phyloP scores from a whole-genome alignment of 1,140 invertebrate genomes.

The Chelonus insularis region DNA sequence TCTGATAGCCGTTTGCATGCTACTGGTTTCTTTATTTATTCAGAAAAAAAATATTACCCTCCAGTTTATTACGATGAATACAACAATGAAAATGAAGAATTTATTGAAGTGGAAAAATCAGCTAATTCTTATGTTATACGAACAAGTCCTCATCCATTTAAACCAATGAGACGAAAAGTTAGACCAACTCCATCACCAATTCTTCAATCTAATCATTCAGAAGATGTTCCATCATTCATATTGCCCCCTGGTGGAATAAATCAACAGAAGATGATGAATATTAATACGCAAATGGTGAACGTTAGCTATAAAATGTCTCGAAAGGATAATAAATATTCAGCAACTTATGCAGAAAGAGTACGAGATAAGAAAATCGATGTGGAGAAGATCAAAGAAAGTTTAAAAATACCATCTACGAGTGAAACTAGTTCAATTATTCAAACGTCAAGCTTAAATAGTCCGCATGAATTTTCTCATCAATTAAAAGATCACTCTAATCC shows the following conservation, averaged over 20 bases:
- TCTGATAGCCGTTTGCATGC: conserved; percentile 4
- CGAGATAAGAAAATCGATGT: conserved; percentile 31
- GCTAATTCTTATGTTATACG: conserved; percentile 46
- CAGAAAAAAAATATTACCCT: neutral
- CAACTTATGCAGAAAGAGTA: conserved; percentile 50
- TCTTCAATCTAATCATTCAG: neutral
- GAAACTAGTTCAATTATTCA: conserved; percentile 12
- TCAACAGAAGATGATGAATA: conserved; percentile 40
- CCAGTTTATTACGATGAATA: neutral
- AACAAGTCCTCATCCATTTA: conserved; percentile 50
- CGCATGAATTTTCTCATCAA: neutral
- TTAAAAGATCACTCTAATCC: neutral
- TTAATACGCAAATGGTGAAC: conserved; percentile 52
- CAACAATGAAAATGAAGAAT: conserved; percentile 44
- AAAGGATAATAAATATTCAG: conserved; percentile 54
- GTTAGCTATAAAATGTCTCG: conserved; percentile 48
- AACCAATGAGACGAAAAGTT: conserved; percentile 41
- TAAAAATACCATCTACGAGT: conserved; percentile 10
- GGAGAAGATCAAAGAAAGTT: neutral
- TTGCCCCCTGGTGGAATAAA: neutral
- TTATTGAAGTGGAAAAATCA: conserved; percentile 47
- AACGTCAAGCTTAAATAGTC: conserved; percentile 15
- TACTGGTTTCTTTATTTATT: neutral
- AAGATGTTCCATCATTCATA: neutral
- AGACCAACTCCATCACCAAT: neutral